Evolutionary conservation across 23 tunicate genomes (phyloP).

Genomic region (Oikopleura albicans): DNA sequence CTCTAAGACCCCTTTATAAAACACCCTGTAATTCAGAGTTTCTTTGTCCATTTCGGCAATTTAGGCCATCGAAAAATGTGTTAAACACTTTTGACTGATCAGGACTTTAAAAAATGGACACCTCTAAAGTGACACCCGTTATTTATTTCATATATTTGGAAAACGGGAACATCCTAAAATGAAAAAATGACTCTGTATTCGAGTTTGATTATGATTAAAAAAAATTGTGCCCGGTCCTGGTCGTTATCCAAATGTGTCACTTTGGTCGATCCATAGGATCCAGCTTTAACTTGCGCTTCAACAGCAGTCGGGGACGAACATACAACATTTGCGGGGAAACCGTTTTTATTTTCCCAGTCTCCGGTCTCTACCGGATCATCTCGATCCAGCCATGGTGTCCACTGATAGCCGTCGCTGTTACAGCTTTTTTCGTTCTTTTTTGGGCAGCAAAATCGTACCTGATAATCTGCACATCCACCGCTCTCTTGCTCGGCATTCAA

Average conservation of each 20-base stretch:
- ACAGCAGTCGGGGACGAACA: not conserved
- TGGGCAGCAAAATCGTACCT: slow-evolving; percentile 2
- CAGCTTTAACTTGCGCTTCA: not conserved
- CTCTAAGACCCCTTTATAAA: too few species aligned
- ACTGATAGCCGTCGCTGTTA: not conserved
- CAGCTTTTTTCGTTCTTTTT: not conserved
- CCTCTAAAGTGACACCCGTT: too few species aligned
- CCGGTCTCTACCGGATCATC: slow-evolving; percentile 10
- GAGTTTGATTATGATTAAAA: too few species aligned
- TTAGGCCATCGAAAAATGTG: too few species aligned
- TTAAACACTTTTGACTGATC: too few species aligned
- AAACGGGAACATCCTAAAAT: too few species aligned
- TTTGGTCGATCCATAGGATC: not conserved
- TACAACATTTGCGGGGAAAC: not conserved
- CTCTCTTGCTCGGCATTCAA: not conserved
- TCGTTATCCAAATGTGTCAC: slow-evolving; percentile 1
- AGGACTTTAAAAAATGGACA: too few species aligned
- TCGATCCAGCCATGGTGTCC: slow-evolving; percentile 1
- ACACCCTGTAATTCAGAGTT: too few species aligned
- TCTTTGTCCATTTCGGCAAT: too few species aligned
- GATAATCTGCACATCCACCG: not conserved
- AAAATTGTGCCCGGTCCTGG: too few species aligned
- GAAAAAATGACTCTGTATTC: too few species aligned
- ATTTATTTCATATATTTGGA: too few species aligned
- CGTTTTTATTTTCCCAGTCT: not conserved